Evolutionary conservation across 1,140 invertebrate species (phyloP), one percentile per base, ranked within the genome.

Genomic region (Drosophila erecta): DNA sequence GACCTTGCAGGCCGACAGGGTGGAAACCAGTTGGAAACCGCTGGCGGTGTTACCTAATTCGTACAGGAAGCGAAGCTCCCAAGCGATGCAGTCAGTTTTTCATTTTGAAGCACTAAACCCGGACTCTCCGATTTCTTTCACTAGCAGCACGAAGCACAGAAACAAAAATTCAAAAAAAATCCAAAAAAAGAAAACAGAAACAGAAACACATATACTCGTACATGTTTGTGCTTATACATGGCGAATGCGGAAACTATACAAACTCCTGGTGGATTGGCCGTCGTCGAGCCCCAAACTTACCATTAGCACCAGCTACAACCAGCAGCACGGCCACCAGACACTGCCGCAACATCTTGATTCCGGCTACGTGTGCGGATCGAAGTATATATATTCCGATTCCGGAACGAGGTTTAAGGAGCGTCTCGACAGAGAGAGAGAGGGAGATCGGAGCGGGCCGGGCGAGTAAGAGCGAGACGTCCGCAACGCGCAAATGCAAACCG

Each of bases 401-500:
- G 49, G 38, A 37, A 40, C 53, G 51, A 43, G 44, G 44, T 44
- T 33, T 22, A 47, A 15, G 14, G 46, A 50, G 15, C 37, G 27
- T 35, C n/a, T n/a, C n/a, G n/a, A n/a, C n/a, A n/a, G n/a, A n/a
- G n/a, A n/a, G 49, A 50, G 55, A 55, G 27, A 20, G 40, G 44
- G 44, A 46, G 49, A 49, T 40, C 41, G 43, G 20, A 40, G 50
- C 24, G 44, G 44, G 17, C 56, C 24, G 44, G 44, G 17, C 56
- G 49, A 51, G 54, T 33, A 17, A 59, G 56, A 75, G 46, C 61
- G 66, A 69, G 57, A 84, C 84, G 85, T 89, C 79, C 65, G 76
- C 84, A 77, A 72, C 85, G 72, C 80, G 76, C 85, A 74, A 89
- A 78, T 89, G 85, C 84, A 89, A 89, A 89, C 80, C 85, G 85